Percentiles rank a stretch among this genome's conserved stretches.
Evolutionary conservation across 2,797 vertebrate genomes (phyloP).

Genomic region (Fundulus diaphanus): DNA sequence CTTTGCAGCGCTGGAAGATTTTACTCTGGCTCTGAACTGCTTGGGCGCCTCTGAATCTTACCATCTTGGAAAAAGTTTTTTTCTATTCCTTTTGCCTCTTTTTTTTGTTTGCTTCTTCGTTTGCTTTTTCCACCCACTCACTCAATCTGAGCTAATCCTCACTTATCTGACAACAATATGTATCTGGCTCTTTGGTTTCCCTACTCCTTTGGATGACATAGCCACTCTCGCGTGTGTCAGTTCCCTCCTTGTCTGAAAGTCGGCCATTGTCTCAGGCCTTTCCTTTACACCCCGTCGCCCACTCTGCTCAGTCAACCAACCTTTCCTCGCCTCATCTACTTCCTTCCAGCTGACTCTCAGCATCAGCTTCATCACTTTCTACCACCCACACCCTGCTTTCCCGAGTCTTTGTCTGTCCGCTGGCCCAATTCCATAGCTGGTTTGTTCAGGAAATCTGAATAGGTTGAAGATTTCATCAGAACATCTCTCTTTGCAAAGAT

Average conservation of each 20-base stretch:
- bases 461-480: not conserved
- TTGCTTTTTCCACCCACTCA: not conserved
- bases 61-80: not conserved
- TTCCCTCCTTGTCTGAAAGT: not conserved
- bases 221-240: not conserved
- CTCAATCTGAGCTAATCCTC: not conserved
- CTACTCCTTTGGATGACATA: not conserved
- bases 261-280: not conserved
- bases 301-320: constrained; percentile 2
- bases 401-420: not conserved
- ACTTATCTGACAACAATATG: not conserved
- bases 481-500: not conserved
- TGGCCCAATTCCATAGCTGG: not conserved
- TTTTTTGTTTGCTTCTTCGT: not conserved
- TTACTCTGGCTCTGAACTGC: no score
- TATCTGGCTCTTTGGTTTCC: not conserved
- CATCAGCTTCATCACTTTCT: not conserved
- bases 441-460: not conserved
- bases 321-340: constrained; percentile 3
- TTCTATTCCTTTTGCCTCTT: not conserved
- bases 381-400: constrained; percentile 4
- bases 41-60: no score
- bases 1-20: no score
- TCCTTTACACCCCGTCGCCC: not conserved
- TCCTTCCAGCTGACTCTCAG: constrained; percentile 7